phyloP scores from a whole-genome alignment of 2,113 vertebrate genomes.

The Danionella cerebrum region DNA sequence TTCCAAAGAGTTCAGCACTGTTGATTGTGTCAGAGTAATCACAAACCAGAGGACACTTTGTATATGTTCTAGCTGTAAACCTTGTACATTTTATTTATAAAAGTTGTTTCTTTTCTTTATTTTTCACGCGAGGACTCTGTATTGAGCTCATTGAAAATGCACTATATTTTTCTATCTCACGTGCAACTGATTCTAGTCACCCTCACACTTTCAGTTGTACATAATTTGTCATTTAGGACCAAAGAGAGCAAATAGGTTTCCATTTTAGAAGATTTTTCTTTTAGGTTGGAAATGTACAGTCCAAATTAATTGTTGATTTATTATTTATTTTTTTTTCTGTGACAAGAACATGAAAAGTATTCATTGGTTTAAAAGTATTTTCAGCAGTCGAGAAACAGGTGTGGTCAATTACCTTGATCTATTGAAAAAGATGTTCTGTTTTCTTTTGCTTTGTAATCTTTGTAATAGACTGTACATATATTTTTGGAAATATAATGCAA shows the following conservation, averaged over 20 bases:
- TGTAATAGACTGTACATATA: slow-evolving; percentile 99
- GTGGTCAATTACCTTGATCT: slow-evolving; percentile 84
- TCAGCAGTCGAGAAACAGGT: slow-evolving; percentile 75
- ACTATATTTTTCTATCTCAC: slow-evolving; percentile 99
- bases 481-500: slow-evolving; percentile 99
- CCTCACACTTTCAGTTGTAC: slow-evolving; percentile 92
- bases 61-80: slow-evolving; percentile 97
- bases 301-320: slow-evolving; percentile 77
- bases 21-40: slow-evolving; percentile 75
- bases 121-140: slow-evolving; percentile 90
- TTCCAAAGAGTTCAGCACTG: slow-evolving; percentile 96
- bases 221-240: slow-evolving; percentile 98
- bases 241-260: slow-evolving; percentile 90
- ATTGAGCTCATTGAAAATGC: slow-evolving; percentile 99
- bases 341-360: slow-evolving; percentile 78
- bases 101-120: slow-evolving; percentile 65
- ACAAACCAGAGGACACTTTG: slow-evolving; percentile 76
- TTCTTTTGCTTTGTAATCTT: slow-evolving; percentile 99
- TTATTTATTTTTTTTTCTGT: slow-evolving; percentile 99
- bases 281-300: slow-evolving; percentile 84
- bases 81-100: slow-evolving; percentile 99
- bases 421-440: slow-evolving; percentile 83
- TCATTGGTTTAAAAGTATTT: slow-evolving; percentile 75
- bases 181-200: slow-evolving; percentile 80
- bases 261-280: slow-evolving; percentile 64